Evolutionary conservation across 1,140 invertebrate genomes (phyloP).

Genomic region (Bradynema listronoti): DNA sequence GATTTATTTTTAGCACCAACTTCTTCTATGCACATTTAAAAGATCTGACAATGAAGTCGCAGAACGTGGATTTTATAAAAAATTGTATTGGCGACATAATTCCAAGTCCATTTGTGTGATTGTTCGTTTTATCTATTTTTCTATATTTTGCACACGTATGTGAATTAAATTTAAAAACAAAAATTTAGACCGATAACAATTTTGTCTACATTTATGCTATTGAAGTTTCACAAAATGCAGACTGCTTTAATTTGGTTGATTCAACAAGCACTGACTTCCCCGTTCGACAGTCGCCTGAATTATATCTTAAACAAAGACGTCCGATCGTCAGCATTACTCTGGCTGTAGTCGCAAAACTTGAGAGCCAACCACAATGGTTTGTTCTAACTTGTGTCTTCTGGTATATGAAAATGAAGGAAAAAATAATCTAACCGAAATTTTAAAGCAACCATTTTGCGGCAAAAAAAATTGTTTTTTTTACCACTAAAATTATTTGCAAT

Average conservation of each 20-base stretch:
- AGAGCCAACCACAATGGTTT: constrained; percentile 32
- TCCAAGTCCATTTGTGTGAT: constrained; percentile 38
- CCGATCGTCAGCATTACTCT: constrained; percentile 27
- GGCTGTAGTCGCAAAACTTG: constrained; percentile 40
- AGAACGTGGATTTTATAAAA: constrained; percentile 28
- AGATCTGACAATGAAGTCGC: constrained; percentile 29
- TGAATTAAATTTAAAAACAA: neutral
- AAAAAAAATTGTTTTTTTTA: neutral
- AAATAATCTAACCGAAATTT: neutral
- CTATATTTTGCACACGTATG: neutral
- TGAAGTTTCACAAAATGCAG: constrained; percentile 27
- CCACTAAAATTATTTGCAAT: neutral
- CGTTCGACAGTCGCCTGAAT: constrained; percentile 25
- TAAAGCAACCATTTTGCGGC: neutral
- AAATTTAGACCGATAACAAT: constrained; percentile 32
- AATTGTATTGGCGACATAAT: constrained; percentile 40
- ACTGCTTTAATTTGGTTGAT: constrained; percentile 37
- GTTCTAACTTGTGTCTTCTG: no score
- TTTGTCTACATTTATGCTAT: constrained; percentile 39
- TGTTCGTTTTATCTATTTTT: constrained; percentile 12
- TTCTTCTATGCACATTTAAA: constrained; percentile 34
- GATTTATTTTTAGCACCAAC: constrained; percentile 36
- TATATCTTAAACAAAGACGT: constrained; percentile 27
- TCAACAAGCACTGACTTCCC: constrained; percentile 4
- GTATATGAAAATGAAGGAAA: no score